These are phyloP conservation scores for Cyanocitta stelleri DNA, from an alignment of 2,113 vertebrate species.

Conservation along the genomic window DNA sequence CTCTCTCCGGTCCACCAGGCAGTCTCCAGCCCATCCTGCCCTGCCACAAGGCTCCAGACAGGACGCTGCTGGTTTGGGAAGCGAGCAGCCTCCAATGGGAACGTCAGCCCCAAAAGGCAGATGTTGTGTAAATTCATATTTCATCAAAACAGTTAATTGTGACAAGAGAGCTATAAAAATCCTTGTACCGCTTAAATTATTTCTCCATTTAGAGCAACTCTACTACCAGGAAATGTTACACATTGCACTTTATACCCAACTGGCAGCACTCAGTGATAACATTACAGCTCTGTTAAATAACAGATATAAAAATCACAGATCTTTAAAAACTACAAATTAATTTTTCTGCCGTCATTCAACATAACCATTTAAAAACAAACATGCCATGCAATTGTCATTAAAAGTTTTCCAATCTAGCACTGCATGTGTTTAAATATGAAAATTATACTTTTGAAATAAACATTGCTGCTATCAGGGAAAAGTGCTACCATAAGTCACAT, in stretches of 20 bases:
- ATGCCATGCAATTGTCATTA: background rate
- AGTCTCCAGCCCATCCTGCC: background rate
- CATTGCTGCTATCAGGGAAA: background rate
- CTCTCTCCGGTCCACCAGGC: fast-evolving
- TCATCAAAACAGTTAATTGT: constrained; percentile 44
- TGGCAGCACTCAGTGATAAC: background rate
- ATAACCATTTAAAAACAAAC: constrained; percentile 11
- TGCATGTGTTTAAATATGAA: background rate
- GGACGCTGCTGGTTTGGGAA: fast-evolving
- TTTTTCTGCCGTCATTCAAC: background rate
- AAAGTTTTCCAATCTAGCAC: background rate
- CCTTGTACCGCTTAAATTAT: constrained; percentile 4
- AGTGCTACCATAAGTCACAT: background rate
- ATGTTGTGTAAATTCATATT: constrained; percentile 29
- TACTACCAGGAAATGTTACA: background rate
- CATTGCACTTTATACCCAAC: background rate
- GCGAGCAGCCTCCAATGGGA: fast-evolving
- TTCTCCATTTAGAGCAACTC: constrained; percentile 22
- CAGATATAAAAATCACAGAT: background rate
- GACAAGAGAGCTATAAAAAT: constrained; percentile 37
- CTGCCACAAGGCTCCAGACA: background rate
- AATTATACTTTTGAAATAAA: background rate
- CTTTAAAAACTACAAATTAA: background rate
- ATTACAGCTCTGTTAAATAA: background rate
- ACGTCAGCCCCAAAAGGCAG: background rate